Conservation (phyloP, 1,140 invertebrate genomes). For the Gryon sp. region DNA sequence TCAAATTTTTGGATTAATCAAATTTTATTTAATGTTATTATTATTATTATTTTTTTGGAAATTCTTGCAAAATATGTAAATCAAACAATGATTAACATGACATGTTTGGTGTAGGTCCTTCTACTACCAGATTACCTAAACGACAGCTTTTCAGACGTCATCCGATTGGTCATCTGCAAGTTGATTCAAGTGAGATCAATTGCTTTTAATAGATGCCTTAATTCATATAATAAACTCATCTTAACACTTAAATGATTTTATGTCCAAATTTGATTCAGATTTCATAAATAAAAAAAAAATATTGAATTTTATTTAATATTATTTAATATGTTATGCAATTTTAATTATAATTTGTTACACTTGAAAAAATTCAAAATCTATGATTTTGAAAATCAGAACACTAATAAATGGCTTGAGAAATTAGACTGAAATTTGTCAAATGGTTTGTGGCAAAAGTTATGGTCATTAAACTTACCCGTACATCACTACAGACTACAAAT, state of each 20-base stretch:
- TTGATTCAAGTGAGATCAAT: conserved; percentile 49
- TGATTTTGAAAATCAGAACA: too few relatives aligned
- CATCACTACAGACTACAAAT: conserved; percentile 49
- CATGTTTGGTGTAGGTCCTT: conserved; percentile 57
- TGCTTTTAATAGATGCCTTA: too few relatives aligned
- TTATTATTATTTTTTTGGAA: too few relatives aligned
- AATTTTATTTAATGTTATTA: background rate
- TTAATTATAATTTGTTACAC: too few relatives aligned
- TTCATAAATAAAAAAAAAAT: too few relatives aligned
- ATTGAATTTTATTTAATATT: too few relatives aligned
- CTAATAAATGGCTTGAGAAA: too few relatives aligned
- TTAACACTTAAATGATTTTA: background rate
- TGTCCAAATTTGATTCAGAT: background rate
- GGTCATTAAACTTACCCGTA: conserved; percentile 56
- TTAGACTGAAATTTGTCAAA: too few relatives aligned
- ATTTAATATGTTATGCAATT: too few relatives aligned
- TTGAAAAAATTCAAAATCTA: too few relatives aligned
- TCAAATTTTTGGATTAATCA: too few relatives aligned
- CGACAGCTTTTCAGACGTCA: conserved; percentile 61
- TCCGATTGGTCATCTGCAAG: conserved; percentile 57
- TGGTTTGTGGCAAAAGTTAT: conserved; percentile 28
- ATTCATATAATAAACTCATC: background rate
- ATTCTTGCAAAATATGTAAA: too few relatives aligned
- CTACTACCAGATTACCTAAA: conserved; percentile 47
- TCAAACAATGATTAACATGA: conserved; percentile 4